Evolutionary conservation across 2,888 invertebrate genomes (phyloP), one percentile per base, ranked within the genome.

Genomic region (Erebia epiphron): DNA sequence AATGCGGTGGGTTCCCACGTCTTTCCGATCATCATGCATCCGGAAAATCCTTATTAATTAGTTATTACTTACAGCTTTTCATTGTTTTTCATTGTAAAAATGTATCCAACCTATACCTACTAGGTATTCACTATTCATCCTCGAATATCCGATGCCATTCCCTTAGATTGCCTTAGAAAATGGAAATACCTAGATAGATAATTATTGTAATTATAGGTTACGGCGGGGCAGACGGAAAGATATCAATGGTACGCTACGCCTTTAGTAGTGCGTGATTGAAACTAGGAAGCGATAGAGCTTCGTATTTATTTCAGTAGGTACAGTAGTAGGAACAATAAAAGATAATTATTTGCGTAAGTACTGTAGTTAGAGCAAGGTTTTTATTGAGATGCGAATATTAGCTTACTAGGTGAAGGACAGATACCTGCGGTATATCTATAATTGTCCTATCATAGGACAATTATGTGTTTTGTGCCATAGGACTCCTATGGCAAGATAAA

Each of bases 221-320:
- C 54, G 54, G 10, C 54, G 54, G 10, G 2, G 54, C 54, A 54
- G 10, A 54, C 62, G 62, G 62, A 62, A 62, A 21, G 18, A 49
- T n/a, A n/a, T n/a, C n/a, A n/a, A n/a, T 62, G n/a, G 4, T 52
- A 57, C 13, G 46, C 49, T 21, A 21, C 43, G 46, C 18, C 41
- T 61, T n/a, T 21, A 62, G 21, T 2, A 11, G 5, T 61, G 61
- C 62, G 62, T 62, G 62, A 18, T 49, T 62, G 7, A 62, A 62
- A 62, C 21, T 14, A 49, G 46, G 62, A 62, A 62, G 16, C 60
- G 14, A 58, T 7, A 35, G 61, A 16, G 61, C n/a, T 41, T 54
- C 54, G 13, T 56, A 56, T 18, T 43, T 46, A 16, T 61, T 46
- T 35, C 58, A 41, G 61, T n/a, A n/a, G n/a, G n/a, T 62, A 35